Evolutionary conservation across 2,797 vertebrate species (phyloP), one percentile per base, ranked within the genome.

Genomic region (Natrix natrix): DNA sequence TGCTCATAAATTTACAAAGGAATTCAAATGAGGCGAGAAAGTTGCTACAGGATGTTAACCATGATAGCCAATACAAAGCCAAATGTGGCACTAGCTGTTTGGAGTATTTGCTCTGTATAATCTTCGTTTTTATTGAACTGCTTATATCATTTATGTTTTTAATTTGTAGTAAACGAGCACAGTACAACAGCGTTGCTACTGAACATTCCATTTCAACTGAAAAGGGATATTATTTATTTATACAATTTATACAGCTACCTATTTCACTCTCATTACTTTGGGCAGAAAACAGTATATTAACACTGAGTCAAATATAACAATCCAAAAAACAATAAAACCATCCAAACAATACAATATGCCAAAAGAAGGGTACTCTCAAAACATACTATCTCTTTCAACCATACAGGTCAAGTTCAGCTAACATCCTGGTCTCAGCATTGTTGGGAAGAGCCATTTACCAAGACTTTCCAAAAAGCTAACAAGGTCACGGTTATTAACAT

Each of bases 171-270:
- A 48, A 91, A 96, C 93, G 93, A 94, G 5, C 4, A 87, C 26
- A 11, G 43, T 59, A 93, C 12, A 48, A 56, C 43, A 60, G 7
- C 2, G 17, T 10, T 95, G 92, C 66, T 0, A 12, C 74, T 94
- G 43, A 95, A 93, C 93, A 74, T 93, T 90, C 91, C 91, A 94
- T 94, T 69, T 60, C 94, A 63, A 94, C 86, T 91, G 93, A 83
- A 88, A 91, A 94, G 48, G 54, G 94, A 83, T 48, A 83, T 32
- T 74, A 74, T 83, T 83, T 83, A 83, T 83, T 83, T 83, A 48
- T 22, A 43, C 69, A 78, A 43, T 43, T 43, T 22, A 43, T 11
- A 24, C 10, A 24, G 22, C 22, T 83, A 24, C 4, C 10, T 8
- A 83, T 43, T 24, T 83, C 74, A 83, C 37, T 24, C 37, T 83